A percentile compares a stretch with the other conserved stretches of the same genome.
These are phyloP conservation scores for Manis pentadactyla DNA, from an alignment of 2,797 vertebrate species.

Conservation along the genomic window DNA sequence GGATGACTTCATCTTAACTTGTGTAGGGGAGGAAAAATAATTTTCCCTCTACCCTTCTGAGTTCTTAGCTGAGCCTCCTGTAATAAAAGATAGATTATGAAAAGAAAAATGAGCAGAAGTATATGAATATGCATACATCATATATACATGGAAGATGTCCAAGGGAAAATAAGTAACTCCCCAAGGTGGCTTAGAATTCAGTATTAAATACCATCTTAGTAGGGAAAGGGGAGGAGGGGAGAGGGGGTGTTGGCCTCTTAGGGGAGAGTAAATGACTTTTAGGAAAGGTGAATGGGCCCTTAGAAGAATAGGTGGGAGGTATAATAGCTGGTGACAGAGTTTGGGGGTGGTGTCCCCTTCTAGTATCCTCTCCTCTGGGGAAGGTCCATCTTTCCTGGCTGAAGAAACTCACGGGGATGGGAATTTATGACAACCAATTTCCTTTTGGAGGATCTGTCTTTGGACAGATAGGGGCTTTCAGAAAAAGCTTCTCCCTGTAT, in stretches of 20 bases:
- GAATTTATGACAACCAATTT: neutral
- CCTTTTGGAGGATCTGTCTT: neutral
- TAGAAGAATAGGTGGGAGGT: neutral
- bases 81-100: neutral
- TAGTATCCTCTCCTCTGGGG: neutral
- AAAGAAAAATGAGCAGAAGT: neutral
- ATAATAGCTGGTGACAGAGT: too few species aligned
- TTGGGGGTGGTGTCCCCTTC: neutral
- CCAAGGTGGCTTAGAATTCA: neutral
- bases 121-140: neutral
- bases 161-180: neutral
- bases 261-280: neutral
- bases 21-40: neutral
- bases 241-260: neutral
- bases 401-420: neutral
- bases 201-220: neutral
- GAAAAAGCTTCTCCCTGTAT: neutral
- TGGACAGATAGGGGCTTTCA: neutral
- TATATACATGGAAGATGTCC: neutral
- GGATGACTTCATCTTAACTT: neutral
- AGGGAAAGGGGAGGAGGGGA: neutral
- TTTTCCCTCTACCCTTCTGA: neutral
- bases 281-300: neutral
- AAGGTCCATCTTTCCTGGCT: neutral
- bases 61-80: neutral